A percentile compares a stretch with the other conserved stretches of the same genome.
Evolutionary conservation across 30 jellyfish, hydroid and myxozoan species (phyloP).

Genomic region (Sanderia malayensis): DNA sequence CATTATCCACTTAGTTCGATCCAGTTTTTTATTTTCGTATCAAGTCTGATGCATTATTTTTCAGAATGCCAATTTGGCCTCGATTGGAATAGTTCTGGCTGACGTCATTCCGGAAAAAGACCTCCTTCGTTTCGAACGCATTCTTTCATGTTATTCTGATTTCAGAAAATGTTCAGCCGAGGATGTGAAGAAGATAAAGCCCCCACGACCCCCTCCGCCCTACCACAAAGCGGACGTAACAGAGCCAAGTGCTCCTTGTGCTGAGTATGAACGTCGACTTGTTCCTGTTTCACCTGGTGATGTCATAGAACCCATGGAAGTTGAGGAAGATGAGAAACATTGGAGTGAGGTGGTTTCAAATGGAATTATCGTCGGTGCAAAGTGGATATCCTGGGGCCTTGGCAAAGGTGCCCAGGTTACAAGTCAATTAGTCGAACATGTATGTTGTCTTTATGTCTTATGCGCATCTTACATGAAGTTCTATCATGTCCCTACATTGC

Average conservation of each 20-base stretch:
- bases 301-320: constrained; percentile 17
- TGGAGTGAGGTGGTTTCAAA: constrained; percentile 84
- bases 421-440: constrained; percentile 77
- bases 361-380: constrained; percentile 83
- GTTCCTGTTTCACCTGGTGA: constrained; percentile 43
- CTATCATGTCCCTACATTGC: no score
- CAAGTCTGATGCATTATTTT: neutral
- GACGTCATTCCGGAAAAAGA: constrained; percentile 61
- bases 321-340: constrained; percentile 47
- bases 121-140: constrained; percentile 72
- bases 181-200: constrained; percentile 44
- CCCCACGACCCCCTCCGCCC: constrained; percentile 95
- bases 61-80: constrained; percentile 39
- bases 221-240: neutral
- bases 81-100: constrained; percentile 76
- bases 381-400: constrained; percentile 96
- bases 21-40: no score
- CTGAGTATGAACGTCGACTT: constrained; percentile 18
- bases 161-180: constrained; percentile 23
- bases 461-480: no score
- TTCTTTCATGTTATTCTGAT: constrained; percentile 76
- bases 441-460: no score
- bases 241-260: constrained; percentile 2
- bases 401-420: constrained; percentile 85
- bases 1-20: no score